Base-by-base conservation (phyloP, 2,888 invertebrate genomes). In the Drosophila paracracens region DNA sequence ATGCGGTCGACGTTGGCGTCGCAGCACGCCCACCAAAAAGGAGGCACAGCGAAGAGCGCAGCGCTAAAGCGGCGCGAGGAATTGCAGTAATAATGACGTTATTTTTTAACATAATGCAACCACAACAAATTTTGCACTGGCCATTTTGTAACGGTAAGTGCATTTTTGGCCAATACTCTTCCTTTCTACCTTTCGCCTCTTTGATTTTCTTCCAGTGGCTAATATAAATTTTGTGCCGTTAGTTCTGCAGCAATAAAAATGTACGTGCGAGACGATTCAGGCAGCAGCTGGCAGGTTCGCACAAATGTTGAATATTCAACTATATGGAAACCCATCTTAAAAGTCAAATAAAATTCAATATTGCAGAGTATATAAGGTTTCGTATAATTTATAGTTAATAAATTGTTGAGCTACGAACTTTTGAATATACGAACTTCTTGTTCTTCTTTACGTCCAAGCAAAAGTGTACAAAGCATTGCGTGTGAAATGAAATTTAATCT, bases 41-140 rank as follows among this genome's bases (percentile, higher is more conserved):
- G 29, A 43, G 62, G 46, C 56, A 36, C 43, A 27, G 35, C 50
- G 53, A 58, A 27, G 31, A 11, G 46, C 29, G 53, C 51, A 63
- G 53, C 72, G 61, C 48, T 46, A 68, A 48, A 66, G 50, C 74
- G 51, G 59, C 74, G 60, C 53, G 72, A 64, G 70, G 81, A 67
- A 76, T 83, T 85, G 82, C 81, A 76, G 76, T 83, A 73, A 83
- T 88, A 88, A 88, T 82, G 81, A 74, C 76, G 84, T 74, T 88
- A 78, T 78, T 85, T 83, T 82, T 86, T 74, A 83, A 71, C 81
- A 88, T 88, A 88, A 81, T 76, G 70, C 79, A 85, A 62, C 72
- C 82, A 59, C 70, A 75, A 21, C 80, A 79, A 76, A 60, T 60
- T 57, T 54, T 67, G 57, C 64, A 68, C 57, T 76, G 77, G 81